Percentiles rank a stretch among this genome's conserved stretches.
phyloP scores from a whole-genome alignment of 2,797 vertebrate genomes.

The Gadopsis marmoratus region DNA sequence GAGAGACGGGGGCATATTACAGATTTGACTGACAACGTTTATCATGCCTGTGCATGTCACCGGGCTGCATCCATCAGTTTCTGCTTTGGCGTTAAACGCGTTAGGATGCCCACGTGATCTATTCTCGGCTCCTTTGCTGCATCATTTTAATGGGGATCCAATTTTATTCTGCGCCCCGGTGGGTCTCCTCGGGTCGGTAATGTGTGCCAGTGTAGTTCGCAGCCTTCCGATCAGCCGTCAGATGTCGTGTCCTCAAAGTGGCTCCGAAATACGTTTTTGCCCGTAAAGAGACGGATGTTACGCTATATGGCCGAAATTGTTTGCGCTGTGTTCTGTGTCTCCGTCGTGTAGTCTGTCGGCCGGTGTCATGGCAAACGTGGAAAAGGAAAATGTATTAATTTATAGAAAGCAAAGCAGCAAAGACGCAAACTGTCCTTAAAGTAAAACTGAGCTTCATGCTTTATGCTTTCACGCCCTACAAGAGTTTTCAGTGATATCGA shows the following conservation, averaged over 20 bases:
- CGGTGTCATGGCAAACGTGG: background rate
- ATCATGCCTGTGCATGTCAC: background rate
- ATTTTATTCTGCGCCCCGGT: constrained; percentile 59
- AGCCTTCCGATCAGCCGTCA: constrained; percentile 64
- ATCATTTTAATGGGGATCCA: constrained; percentile 67
- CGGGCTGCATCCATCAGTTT: constrained; percentile 23
- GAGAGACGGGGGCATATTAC: background rate
- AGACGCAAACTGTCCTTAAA: background rate
- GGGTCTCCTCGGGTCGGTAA: constrained; percentile 63
- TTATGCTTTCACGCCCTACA: background rate
- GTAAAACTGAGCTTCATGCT: background rate
- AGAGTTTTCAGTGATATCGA: background rate
- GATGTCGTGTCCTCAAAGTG: constrained; percentile 53
- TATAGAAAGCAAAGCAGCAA: background rate
- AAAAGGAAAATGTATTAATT: background rate
- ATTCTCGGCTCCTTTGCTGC: constrained; percentile 64
- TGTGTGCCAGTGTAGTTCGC: constrained; percentile 51
- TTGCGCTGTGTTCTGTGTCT: constrained; percentile 2
- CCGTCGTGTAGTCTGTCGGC: background rate
- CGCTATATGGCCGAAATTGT: background rate
- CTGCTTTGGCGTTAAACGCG: constrained; percentile 46
- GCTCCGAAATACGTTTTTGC: constrained; percentile 25
- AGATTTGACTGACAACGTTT: constrained; percentile 4
- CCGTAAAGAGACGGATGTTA: constrained; percentile 4
- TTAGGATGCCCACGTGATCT: constrained; percentile 51